These are phyloP conservation scores for Carettochelys insculpta DNA, from an alignment of 2,113 vertebrate species.

Conservation along the genomic window DNA sequence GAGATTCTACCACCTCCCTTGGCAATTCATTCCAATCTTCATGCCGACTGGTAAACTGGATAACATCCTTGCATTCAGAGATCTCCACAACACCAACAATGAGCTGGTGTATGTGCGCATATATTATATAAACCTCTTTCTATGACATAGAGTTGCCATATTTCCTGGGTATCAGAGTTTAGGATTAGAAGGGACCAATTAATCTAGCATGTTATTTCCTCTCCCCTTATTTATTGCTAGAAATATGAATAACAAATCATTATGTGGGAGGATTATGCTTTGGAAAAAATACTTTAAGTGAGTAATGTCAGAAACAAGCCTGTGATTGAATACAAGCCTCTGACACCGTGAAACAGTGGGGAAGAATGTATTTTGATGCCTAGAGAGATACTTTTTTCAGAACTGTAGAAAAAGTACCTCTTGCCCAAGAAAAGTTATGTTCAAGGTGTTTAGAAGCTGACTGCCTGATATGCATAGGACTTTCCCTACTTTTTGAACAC, in stretches of 20 bases:
- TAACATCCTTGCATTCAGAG: too few species aligned
- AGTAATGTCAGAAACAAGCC: not conserved
- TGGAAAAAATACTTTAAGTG: not conserved
- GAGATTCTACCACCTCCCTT: too few species aligned
- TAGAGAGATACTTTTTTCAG: not conserved
- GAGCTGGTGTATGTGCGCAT: fast-evolving
- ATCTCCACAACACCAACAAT: not conserved
- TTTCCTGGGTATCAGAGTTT: not conserved
- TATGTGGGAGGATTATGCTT: not conserved
- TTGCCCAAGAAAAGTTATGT: not conserved
- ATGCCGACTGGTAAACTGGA: too few species aligned
- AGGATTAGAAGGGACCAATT: not conserved
- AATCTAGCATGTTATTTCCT: not conserved
- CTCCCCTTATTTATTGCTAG: not conserved
- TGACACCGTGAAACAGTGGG: fast-evolving
- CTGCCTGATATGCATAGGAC: not conserved
- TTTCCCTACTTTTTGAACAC: not conserved
- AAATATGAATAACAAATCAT: not conserved
- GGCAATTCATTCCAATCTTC: too few species aligned
- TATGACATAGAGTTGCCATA: not conserved
- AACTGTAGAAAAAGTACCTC: not conserved
- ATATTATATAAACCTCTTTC: not conserved
- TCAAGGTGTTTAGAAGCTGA: not conserved
- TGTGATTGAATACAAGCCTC: not conserved
- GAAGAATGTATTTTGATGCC: not conserved